phyloP scores from a whole-genome alignment of 2,888 invertebrate genomes.

The Acanthosepion pharaonis region DNA sequence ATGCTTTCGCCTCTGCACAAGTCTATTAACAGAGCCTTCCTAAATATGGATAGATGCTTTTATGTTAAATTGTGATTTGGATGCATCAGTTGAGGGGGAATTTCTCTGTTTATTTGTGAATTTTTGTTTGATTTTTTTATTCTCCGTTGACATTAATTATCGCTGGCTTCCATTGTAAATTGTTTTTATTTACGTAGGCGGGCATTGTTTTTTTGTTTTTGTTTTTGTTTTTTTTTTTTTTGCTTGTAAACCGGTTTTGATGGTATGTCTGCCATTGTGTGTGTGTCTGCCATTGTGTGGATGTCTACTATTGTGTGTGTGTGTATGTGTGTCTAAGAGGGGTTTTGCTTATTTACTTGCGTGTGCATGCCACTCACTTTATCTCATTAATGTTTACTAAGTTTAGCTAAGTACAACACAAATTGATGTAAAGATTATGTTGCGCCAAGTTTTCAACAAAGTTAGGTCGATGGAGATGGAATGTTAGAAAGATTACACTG shows the following conservation, averaged over 20 bases:
- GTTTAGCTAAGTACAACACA: background rate
- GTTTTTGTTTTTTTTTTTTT: background rate
- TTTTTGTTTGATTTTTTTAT: background rate
- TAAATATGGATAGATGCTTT: background rate
- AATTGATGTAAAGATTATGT: background rate
- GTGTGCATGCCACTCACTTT: background rate
- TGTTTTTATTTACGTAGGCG: background rate
- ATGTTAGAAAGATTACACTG: too few relatives aligned
- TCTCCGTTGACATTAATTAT: background rate
- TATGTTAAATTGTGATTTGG: background rate
- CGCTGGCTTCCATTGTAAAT: background rate
- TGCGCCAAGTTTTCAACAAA: background rate
- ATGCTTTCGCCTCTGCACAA: background rate
- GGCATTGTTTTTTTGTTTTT: background rate
- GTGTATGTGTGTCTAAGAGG: too few relatives aligned
- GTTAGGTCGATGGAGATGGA: background rate
- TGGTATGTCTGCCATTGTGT: background rate
- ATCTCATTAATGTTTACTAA: too few relatives aligned
- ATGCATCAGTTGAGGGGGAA: background rate
- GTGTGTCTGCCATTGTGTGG: too few relatives aligned
- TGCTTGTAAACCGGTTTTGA: background rate
- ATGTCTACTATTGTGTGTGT: too few relatives aligned
- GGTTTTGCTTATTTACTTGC: background rate
- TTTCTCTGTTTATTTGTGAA: background rate
- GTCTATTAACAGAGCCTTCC: slow-evolving; percentile 33